Evolutionary conservation across 2,888 invertebrate genomes (phyloP).

Genomic region (Ophion slaviceki): DNA sequence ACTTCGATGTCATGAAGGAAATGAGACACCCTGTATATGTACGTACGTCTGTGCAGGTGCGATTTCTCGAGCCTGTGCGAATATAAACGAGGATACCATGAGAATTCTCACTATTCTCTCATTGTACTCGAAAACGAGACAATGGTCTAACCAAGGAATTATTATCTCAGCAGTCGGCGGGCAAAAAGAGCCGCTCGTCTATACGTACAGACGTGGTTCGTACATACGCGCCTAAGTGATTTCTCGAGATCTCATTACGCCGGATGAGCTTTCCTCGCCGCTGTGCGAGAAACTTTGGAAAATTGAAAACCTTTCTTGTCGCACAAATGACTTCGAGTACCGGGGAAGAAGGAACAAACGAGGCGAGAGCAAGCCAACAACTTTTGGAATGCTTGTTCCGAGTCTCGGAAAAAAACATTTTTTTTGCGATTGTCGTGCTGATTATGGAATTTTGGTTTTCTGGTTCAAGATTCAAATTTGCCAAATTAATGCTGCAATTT

Average conservation of each 20-base stretch:
- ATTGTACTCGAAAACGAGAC: constrained; percentile 60
- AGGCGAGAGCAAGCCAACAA: too few relatives aligned
- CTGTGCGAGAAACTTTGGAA: constrained; percentile 22
- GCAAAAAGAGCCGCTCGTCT: constrained; percentile 8
- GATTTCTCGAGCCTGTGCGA: constrained; percentile 39
- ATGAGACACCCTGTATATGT: not conserved
- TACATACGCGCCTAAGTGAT: constrained; percentile 34
- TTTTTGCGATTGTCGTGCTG: not conserved
- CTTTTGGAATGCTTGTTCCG: not conserved
- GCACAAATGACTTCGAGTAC: not conserved
- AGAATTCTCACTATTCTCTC: constrained; percentile 64
- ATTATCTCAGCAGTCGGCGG: constrained; percentile 51
- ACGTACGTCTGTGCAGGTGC: constrained; percentile 1
- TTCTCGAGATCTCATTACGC: constrained; percentile 62
- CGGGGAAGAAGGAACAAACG: not conserved
- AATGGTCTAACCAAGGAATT: constrained; percentile 52
- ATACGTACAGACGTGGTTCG: not conserved
- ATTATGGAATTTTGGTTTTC: too few relatives aligned
- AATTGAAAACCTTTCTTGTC: constrained; percentile 53
- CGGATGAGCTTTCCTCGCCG: constrained; percentile 47
- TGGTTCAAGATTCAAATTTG: too few relatives aligned
- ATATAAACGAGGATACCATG: constrained; percentile 35
- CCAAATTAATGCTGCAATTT: too few relatives aligned
- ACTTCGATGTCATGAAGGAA: not conserved
- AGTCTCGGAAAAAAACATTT: not conserved